Percentiles rank a stretch among this genome's conserved stretches.
Evolutionary conservation across 2,113 vertebrate species (phyloP).

Genomic region (Myiopsitta monachus): DNA sequence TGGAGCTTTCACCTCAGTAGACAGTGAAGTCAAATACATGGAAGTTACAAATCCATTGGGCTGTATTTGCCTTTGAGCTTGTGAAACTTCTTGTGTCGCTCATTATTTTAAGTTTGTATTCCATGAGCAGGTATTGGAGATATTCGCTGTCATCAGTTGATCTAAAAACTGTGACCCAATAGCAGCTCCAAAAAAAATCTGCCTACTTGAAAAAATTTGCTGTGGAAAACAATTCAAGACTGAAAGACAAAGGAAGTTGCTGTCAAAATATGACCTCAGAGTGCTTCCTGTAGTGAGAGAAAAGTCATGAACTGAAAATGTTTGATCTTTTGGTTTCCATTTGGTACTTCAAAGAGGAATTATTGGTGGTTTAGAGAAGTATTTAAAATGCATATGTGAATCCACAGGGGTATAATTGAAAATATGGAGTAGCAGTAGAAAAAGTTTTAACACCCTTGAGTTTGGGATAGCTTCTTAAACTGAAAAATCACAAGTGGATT

Average conservation of each 20-base stretch:
- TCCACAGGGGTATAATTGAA: conserved; percentile 52
- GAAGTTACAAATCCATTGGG: background rate
- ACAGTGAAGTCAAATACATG: background rate
- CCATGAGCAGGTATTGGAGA: background rate
- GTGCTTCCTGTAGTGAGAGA: conserved; percentile 7
- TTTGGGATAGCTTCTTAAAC: conserved; percentile 56
- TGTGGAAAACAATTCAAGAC: background rate
- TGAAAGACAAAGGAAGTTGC: conserved; percentile 9
- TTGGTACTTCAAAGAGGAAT: conserved; percentile 50
- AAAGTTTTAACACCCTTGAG: conserved; percentile 57
- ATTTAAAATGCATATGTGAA: conserved; percentile 56
- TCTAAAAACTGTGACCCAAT: background rate
- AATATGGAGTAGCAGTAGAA: conserved; percentile 40
- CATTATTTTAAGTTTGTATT: background rate
- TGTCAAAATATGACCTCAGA: background rate
- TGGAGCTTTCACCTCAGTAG: background rate
- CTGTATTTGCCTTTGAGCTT: background rate
- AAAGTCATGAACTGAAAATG: conserved; percentile 39
- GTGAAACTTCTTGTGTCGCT: background rate
- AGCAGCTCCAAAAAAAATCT: background rate
- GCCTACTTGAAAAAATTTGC: background rate
- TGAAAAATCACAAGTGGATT: conserved; percentile 62
- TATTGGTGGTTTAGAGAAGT: conserved; percentile 38
- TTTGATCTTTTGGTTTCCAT: conserved; percentile 47
- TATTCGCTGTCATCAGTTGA: background rate